These are phyloP conservation scores for Aricia agestis DNA, from an alignment of 1,140 invertebrate species.

Conservation along the genomic window DNA sequence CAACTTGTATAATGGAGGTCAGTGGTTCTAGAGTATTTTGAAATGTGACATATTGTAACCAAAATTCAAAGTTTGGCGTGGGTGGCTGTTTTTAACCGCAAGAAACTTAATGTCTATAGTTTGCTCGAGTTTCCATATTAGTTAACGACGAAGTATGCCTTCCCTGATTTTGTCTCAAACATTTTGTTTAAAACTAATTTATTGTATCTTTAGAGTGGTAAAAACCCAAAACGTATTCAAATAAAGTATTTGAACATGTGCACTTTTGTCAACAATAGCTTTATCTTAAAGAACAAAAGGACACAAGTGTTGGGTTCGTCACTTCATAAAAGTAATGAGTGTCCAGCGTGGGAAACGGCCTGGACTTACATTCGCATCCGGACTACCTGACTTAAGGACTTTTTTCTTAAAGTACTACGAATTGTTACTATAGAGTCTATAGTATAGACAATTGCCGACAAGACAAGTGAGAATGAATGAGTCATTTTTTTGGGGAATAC, in stretches of 20 bases:
- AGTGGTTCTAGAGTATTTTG: too few relatives aligned
- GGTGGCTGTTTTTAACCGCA: too few relatives aligned
- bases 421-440: slow-evolving; percentile 29
- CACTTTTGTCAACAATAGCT: slow-evolving; percentile 39
- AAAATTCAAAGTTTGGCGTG: too few relatives aligned
- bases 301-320: slow-evolving; percentile 52
- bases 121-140: too few relatives aligned
- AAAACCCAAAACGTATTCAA: background rate
- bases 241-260: slow-evolving; percentile 21
- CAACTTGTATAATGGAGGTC: too few relatives aligned
- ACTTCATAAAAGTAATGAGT: slow-evolving; percentile 60
- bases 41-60: too few relatives aligned
- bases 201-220: background rate
- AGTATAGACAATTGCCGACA: slow-evolving; percentile 10
- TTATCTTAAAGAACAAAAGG: slow-evolving; percentile 39
- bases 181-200: too few relatives aligned
- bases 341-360: slow-evolving; percentile 62
- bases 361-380: slow-evolving; percentile 57
- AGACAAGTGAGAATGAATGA: background rate
- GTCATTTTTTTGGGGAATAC: background rate
- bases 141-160: too few relatives aligned
- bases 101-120: too few relatives aligned
- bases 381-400: slow-evolving; percentile 56
- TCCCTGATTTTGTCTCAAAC: too few relatives aligned
- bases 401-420: slow-evolving; percentile 46